A percentile compares a stretch with the other conserved stretches of the same genome.
These are phyloP conservation scores for Brenthis hecate DNA, from an alignment of 2,888 invertebrate genomes.

Conservation along the genomic window DNA sequence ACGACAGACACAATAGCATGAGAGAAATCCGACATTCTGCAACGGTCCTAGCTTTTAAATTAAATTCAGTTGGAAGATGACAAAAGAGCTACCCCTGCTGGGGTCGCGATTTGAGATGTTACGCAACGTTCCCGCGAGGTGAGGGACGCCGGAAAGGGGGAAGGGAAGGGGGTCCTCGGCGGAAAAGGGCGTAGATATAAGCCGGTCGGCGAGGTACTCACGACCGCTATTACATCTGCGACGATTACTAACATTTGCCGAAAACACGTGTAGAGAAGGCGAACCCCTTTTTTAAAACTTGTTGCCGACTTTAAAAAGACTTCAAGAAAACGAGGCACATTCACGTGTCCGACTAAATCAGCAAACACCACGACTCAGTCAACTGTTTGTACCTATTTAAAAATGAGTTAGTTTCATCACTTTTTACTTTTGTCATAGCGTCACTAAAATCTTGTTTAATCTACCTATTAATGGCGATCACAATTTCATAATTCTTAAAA, in stretches of 20 bases:
- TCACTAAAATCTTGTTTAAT: no score
- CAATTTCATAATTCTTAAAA: no score
- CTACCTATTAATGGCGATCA: no score
- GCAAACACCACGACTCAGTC: background rate
- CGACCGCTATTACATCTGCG: conserved; percentile 42
- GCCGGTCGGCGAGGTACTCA: conserved; percentile 35
- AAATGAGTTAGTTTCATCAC: no score
- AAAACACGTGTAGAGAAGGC: conserved; percentile 39
- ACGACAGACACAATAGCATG: conserved; percentile 31
- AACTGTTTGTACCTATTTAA: background rate
- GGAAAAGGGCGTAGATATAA: conserved; percentile 40
- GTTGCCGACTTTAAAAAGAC: conserved; percentile 30
- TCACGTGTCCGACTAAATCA: conserved; percentile 14
- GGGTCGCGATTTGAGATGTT: conserved; percentile 42
- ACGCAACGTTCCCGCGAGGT: conserved; percentile 38
- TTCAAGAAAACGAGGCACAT: conserved; percentile 23
- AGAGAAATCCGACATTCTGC: conserved; percentile 37
- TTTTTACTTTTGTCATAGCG: no score
- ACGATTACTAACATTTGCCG: conserved; percentile 37
- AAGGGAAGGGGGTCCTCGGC: conserved; percentile 17
- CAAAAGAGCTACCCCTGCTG: conserved; percentile 43
- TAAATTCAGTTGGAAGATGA: conserved; percentile 42
- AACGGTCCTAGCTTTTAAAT: conserved; percentile 40
- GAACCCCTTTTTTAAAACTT: conserved; percentile 33
- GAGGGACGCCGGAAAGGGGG: conserved; percentile 23